These are phyloP conservation scores for Aphaenogaster rudis DNA, from an alignment of 1,140 invertebrate species.

Conservation along the genomic window DNA sequence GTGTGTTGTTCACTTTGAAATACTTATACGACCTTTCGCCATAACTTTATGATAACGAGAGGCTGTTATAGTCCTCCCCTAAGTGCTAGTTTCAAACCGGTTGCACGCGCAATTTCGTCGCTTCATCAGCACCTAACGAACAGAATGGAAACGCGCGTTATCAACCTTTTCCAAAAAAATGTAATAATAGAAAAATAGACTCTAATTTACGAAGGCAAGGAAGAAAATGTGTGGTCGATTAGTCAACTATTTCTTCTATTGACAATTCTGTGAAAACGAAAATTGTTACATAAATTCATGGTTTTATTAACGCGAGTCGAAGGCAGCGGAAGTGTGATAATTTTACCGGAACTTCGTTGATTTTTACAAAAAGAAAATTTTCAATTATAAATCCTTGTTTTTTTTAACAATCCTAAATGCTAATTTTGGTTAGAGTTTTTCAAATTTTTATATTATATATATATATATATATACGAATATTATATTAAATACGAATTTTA, in stretches of 20 bases:
- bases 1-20: background rate
- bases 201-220: background rate
- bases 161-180: slow-evolving; percentile 25
- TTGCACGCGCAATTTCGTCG: background rate
- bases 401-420: background rate
- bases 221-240: background rate
- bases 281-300: background rate
- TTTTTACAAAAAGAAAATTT: background rate
- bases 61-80: background rate
- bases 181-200: background rate
- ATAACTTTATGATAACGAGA: slow-evolving; percentile 41
- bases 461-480: background rate
- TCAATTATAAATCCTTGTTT: background rate
- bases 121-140: slow-evolving; percentile 15
- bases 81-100: slow-evolving; percentile 39
- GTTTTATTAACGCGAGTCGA: background rate
- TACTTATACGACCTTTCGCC: background rate
- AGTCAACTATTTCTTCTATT: background rate
- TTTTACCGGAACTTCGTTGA: background rate
- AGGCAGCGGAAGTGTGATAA: background rate
- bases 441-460: background rate
- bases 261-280: background rate
- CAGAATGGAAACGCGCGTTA: slow-evolving; percentile 35
- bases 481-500: background rate
- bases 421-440: background rate